Evolutionary conservation across 2,888 invertebrate genomes (phyloP).

Genomic region (Automeris io): DNA sequence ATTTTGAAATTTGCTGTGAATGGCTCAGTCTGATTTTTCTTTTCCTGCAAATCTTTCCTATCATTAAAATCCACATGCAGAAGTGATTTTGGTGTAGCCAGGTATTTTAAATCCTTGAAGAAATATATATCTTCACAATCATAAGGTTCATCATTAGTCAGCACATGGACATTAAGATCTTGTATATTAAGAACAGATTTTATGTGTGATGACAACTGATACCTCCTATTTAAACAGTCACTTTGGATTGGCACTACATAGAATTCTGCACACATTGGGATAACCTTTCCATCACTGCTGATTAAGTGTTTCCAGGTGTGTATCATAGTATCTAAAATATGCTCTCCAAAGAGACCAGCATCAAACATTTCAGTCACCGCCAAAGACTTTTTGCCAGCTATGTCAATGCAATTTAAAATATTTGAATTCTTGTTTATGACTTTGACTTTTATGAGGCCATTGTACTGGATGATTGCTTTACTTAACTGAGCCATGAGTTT

Average conservation of each 20-base stretch:
- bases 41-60: slow-evolving; percentile 57
- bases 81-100: slow-evolving; percentile 76
- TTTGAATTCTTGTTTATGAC: slow-evolving; percentile 79
- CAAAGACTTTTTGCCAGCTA: slow-evolving; percentile 77
- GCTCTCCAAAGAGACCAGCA: slow-evolving; percentile 87
- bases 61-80: slow-evolving; percentile 81
- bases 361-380: slow-evolving; percentile 89
- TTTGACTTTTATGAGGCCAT: slow-evolving; percentile 68
- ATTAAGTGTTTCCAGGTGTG: slow-evolving; percentile 83
- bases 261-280: slow-evolving; percentile 79
- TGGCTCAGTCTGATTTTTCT: slow-evolving; percentile 44
- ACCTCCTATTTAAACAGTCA: slow-evolving; percentile 62
- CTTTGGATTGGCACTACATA: slow-evolving; percentile 80
- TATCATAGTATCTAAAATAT: slow-evolving; percentile 79
- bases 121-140: slow-evolving; percentile 81
- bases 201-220: slow-evolving; percentile 42
- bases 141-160: slow-evolving; percentile 75
- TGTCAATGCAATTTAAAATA: slow-evolving; percentile 64
- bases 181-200: slow-evolving; percentile 45
- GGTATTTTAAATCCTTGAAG: slow-evolving; percentile 70
- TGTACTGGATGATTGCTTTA: slow-evolving; percentile 49
- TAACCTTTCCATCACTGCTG: slow-evolving; percentile 59
- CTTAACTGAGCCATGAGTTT: slow-evolving; percentile 80
- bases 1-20: slow-evolving; percentile 51
- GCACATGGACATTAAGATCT: slow-evolving; percentile 35